Evolutionary conservation across 1,140 invertebrate species (phyloP).

Genomic region (Bombus breviceps): DNA sequence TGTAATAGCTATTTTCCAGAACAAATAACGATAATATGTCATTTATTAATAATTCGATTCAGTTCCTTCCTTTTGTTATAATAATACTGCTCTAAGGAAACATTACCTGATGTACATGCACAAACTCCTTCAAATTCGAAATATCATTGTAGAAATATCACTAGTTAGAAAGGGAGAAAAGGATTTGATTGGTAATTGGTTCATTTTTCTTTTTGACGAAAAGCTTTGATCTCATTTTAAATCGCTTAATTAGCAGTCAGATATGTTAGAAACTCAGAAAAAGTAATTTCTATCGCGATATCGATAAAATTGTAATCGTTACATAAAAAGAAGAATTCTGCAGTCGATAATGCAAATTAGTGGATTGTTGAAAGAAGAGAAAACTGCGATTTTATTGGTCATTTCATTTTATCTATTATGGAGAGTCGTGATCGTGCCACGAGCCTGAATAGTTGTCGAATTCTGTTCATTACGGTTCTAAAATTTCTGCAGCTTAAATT

Average conservation of each 20-base stretch:
- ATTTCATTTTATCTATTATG: neutral
- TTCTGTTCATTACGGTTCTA: neutral
- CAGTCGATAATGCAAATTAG: neutral
- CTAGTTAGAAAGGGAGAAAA: neutral
- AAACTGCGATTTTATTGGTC: neutral
- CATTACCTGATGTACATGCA: too few species aligned
- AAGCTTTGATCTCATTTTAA: neutral
- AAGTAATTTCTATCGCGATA: neutral
- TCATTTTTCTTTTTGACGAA: neutral
- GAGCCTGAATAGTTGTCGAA: neutral
- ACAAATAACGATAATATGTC: too few species aligned
- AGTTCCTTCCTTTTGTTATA: too few species aligned
- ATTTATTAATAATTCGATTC: too few species aligned
- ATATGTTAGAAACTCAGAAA: neutral
- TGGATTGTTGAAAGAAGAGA: neutral
- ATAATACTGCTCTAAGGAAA: too few species aligned
- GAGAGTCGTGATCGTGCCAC: too few species aligned
- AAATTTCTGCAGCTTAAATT: neutral
- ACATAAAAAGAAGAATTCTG: neutral
- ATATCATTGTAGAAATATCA: neutral
- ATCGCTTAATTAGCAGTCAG: neutral
- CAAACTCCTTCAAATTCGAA: neutral
- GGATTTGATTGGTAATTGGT: neutral
- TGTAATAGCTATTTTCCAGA: too few species aligned
- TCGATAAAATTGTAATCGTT: neutral